Conservation (phyloP, 2,113 vertebrate species). For the Callospermophilus lateralis region DNA sequence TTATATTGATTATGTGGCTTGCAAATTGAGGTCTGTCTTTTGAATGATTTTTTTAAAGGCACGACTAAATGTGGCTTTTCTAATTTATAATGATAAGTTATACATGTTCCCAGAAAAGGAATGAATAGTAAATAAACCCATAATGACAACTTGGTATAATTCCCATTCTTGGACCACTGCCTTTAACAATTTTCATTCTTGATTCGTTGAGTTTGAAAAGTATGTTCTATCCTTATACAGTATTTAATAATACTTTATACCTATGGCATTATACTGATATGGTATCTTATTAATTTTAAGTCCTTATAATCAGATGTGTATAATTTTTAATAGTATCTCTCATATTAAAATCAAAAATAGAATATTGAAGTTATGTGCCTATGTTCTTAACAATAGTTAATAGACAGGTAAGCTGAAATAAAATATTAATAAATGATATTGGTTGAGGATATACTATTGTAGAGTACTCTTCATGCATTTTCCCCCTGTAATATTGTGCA, state of each 20-base stretch:
- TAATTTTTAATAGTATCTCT: conserved; percentile 1
- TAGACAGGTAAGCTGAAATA: background rate
- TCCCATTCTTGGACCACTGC: background rate
- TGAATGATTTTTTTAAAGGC: conserved; percentile 56
- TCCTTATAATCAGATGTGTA: background rate
- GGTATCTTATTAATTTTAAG: background rate
- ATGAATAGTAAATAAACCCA: conserved; percentile 44
- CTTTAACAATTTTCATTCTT: background rate
- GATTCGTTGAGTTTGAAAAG: conserved; percentile 16
- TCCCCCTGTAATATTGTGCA: background rate
- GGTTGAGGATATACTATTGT: background rate
- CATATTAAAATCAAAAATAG: background rate
- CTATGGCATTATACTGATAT: background rate
- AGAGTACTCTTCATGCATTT: background rate
- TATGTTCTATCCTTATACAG: conserved; percentile 2
- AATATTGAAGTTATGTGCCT: conserved; percentile 2
- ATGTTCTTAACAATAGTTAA: background rate
- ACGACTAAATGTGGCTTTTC: conserved; percentile 54
- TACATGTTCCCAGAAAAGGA: conserved; percentile 62
- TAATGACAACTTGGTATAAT: conserved; percentile 49
- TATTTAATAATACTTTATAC: background rate
- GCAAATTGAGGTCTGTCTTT: conserved; percentile 51
- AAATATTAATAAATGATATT: conserved; percentile 32
- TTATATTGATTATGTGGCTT: background rate
- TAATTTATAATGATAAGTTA: conserved; percentile 71